phyloP scores from a whole-genome alignment of 2,113 vertebrate species.

The Indicator indicator region DNA sequence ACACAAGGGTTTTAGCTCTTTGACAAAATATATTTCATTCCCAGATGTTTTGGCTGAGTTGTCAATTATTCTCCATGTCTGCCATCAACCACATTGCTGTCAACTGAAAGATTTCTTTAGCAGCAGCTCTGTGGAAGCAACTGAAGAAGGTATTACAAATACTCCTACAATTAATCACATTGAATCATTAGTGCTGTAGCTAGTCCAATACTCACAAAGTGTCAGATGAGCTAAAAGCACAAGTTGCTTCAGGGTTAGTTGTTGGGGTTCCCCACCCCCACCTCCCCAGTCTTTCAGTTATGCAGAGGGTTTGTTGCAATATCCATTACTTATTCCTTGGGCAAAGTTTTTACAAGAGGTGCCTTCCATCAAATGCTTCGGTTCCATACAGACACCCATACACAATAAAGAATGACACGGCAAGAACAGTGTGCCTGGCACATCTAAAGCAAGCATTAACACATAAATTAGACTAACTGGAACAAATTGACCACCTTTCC shows the following conservation, averaged over 20 bases:
- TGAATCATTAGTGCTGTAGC: neutral
- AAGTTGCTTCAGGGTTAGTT: neutral
- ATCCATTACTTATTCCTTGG: neutral
- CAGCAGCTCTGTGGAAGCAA: neutral
- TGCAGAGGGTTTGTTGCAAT: neutral
- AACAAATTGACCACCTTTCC: neutral
- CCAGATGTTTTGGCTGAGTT: conserved; percentile 63
- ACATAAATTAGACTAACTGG: neutral
- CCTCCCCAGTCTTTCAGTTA: neutral
- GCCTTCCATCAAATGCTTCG: neutral
- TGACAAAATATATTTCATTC: conserved; percentile 69
- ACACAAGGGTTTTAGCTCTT: conserved; percentile 64
- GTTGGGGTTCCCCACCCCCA: neutral
- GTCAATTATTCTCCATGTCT: conserved; percentile 52
- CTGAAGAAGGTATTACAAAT: neutral
- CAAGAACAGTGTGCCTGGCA: neutral
- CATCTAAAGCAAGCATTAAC: neutral
- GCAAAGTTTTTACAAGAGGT: neutral
- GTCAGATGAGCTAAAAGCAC: neutral
- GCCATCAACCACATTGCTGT: conserved; percentile 18
- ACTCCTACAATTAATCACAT: neutral
- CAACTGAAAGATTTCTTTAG: neutral
- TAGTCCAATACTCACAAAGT: neutral
- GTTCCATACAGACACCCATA: neutral
- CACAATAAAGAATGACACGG: neutral